Percentiles rank a stretch among this genome's conserved stretches.
Evolutionary conservation across 1,140 invertebrate genomes (phyloP).

Genomic region (Microplitis mediator): DNA sequence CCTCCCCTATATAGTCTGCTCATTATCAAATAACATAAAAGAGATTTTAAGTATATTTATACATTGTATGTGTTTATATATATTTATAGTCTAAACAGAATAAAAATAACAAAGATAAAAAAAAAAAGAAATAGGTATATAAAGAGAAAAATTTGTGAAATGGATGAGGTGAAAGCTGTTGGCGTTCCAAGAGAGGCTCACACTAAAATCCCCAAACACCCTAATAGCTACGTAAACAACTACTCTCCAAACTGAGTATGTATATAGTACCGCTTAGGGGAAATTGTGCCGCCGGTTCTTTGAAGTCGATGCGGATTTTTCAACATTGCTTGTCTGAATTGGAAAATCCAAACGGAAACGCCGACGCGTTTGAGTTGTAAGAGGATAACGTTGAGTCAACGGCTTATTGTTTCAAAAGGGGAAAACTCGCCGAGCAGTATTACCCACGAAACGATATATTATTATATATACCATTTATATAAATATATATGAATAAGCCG

Average conservation of each 20-base stretch:
- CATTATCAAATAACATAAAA: no score
- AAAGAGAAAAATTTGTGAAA: neutral
- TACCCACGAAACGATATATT: neutral
- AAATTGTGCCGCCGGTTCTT: conserved; percentile 37
- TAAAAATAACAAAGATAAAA: neutral
- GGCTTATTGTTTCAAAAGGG: conserved; percentile 56
- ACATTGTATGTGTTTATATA: no score
- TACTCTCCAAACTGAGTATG: conserved; percentile 11
- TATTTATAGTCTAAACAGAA: neutral
- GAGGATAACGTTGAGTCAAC: conserved; percentile 61
- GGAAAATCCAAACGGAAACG: conserved; percentile 54
- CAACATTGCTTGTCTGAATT: conserved; percentile 40
- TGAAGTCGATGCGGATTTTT: conserved; percentile 50
- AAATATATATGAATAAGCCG: neutral
- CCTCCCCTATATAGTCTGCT: no score
- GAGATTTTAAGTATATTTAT: no score
- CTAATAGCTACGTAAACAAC: conserved; percentile 62
- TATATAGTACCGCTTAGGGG: conserved; percentile 4
- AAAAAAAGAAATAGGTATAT: neutral
- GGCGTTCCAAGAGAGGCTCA: neutral
- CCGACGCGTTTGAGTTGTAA: conserved; percentile 58
- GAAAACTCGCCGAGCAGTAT: conserved; percentile 14
- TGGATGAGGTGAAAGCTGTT: neutral
- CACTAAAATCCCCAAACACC: conserved; percentile 50
- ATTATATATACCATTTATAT: neutral